phyloP scores from a whole-genome alignment of 2,888 invertebrate genomes.

The Caenorhabditis sulstoni region DNA sequence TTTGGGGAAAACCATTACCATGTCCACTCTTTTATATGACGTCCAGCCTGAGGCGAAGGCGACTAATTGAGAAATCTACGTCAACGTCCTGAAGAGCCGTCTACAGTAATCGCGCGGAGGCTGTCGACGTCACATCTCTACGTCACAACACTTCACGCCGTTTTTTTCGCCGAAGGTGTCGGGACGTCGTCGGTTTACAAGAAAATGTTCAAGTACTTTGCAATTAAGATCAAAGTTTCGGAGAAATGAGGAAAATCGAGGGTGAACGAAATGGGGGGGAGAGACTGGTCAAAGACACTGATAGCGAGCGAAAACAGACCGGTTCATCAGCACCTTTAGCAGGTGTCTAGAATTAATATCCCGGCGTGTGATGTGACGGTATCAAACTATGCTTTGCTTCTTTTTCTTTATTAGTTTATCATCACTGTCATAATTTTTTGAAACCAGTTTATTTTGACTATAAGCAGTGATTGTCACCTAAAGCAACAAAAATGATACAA shows the following conservation, averaged over 20 bases:
- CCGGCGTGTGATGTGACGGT: background rate
- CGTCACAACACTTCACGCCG: slow-evolving; percentile 54
- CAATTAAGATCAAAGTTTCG: slow-evolving; percentile 54
- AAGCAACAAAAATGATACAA: background rate
- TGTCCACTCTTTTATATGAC: slow-evolving; percentile 57
- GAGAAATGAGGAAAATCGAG: slow-evolving; percentile 33
- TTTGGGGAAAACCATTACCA: slow-evolving; percentile 52
- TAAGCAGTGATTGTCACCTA: slow-evolving; percentile 11
- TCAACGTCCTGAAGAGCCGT: slow-evolving; percentile 52
- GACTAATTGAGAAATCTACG: slow-evolving; percentile 56
- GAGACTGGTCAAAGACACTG: slow-evolving; percentile 13
- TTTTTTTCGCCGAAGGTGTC: slow-evolving; percentile 18
- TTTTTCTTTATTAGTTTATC: slow-evolving; percentile 6
- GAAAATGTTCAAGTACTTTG: slow-evolving; percentile 53
- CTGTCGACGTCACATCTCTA: slow-evolving; percentile 43
- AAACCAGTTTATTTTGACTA: slow-evolving; percentile 52
- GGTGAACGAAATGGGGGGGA: slow-evolving; percentile 7
- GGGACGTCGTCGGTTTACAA: slow-evolving; percentile 4
- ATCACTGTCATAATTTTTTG: slow-evolving; percentile 1
- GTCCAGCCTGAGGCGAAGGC: slow-evolving; percentile 40
- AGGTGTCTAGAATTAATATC: slow-evolving; percentile 12
- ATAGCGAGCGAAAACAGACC: slow-evolving; percentile 38
- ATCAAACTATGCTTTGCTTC: slow-evolving; percentile 14
- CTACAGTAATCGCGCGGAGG: slow-evolving; percentile 42
- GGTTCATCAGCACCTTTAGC: slow-evolving; percentile 26